These are phyloP conservation scores for Trichoplusia ni DNA, from an alignment of 1,140 invertebrate genomes.

Conservation along the genomic window DNA sequence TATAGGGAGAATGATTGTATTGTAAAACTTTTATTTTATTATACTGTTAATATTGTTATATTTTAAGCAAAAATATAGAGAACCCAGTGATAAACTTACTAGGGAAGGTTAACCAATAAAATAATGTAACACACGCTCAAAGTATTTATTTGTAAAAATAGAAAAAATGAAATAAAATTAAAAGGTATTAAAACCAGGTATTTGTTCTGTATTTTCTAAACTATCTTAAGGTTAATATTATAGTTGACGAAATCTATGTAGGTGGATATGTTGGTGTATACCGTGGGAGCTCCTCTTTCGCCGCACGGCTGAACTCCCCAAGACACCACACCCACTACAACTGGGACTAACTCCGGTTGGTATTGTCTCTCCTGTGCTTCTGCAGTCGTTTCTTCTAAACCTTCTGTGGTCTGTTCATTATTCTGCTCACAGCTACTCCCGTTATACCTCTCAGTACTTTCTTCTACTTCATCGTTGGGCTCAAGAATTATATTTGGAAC, in stretches of 20 bases:
- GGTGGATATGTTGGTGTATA: slow-evolving; percentile 86
- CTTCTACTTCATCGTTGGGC: slow-evolving; percentile 11
- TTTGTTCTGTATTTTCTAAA: slow-evolving; percentile 16
- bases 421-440: neutral
- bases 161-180: slow-evolving; percentile 5
- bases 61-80: no score
- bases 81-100: no score
- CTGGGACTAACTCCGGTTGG: slow-evolving; percentile 32
- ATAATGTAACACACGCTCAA: no score
- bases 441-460: slow-evolving; percentile 16
- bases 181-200: neutral
- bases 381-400: neutral
- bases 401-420: neutral
- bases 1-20: no score
- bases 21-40: no score
- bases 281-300: slow-evolving; percentile 83
- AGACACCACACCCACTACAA: slow-evolving; percentile 87
- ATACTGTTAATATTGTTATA: no score
- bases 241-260: slow-evolving; percentile 80
- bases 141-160: neutral
- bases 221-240: slow-evolving; percentile 40
- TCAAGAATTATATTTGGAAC: slow-evolving; percentile 25
- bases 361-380: slow-evolving; percentile 3
- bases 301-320: slow-evolving; percentile 89
- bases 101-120: no score